Percentiles rank a stretch among this genome's conserved stretches.
Evolutionary conservation across 2,888 invertebrate species (phyloP).

Genomic region (Lochmaea crataegi): DNA sequence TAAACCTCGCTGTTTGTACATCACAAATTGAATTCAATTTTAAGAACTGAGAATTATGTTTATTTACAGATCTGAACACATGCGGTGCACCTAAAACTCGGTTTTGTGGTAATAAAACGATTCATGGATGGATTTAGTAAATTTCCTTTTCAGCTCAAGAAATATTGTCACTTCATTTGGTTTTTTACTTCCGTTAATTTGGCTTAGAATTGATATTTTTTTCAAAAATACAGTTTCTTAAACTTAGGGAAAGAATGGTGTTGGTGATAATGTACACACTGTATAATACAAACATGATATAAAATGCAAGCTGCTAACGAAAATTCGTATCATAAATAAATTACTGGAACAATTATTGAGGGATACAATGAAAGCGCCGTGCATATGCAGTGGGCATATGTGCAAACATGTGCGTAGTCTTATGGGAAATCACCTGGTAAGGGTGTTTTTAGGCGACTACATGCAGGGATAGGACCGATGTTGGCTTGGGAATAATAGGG

Average conservation of each 20-base stretch:
- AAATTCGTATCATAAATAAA: conserved; percentile 64
- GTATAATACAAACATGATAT: conserved; percentile 3
- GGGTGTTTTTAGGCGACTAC: conserved; percentile 36
- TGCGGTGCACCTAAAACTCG: conserved; percentile 35
- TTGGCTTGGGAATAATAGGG: conserved; percentile 58
- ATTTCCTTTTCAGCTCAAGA: too few relatives aligned
- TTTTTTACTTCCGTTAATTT: too few relatives aligned
- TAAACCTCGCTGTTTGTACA: conserved; percentile 36
- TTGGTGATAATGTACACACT: conserved; percentile 8
- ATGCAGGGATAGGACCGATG: conserved; percentile 28
- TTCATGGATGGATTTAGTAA: neutral
- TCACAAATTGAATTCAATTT: conserved; percentile 34
- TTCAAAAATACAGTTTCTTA: neutral
- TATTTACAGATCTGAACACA: conserved; percentile 35
- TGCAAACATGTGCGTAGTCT: conserved; percentile 67
- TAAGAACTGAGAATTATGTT: conserved; percentile 25
- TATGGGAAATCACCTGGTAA: conserved; percentile 67
- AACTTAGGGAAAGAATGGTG: neutral
- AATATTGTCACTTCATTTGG: too few relatives aligned
- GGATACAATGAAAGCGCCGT: conserved; percentile 58
- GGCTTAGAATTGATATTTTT: neutral
- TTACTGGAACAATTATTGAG: conserved; percentile 64
- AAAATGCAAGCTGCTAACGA: conserved; percentile 58
- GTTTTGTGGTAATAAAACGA: conserved; percentile 27
- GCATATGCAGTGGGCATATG: conserved; percentile 62